Base-by-base conservation (phyloP, 2,888 invertebrate genomes). In the Ceramica pisi region DNA sequence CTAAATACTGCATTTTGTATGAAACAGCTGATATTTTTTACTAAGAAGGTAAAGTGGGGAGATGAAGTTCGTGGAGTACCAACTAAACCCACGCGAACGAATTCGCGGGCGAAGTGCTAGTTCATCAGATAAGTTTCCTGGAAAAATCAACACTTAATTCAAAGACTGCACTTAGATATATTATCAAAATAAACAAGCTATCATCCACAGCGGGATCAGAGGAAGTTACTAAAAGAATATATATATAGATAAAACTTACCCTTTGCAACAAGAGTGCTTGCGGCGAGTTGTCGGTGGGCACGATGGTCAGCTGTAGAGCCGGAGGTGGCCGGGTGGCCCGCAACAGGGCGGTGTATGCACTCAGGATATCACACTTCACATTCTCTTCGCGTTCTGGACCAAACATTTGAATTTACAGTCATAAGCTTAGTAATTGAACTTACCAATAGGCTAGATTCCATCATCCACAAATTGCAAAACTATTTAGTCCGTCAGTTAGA, bases 311-410 rank as follows among this genome's bases (percentile, higher is more conserved):
- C 71, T 97, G 96, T 72, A 94, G 77, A 0, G 97, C 93, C 21
- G 97, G 97, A 16, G 97, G 97, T 0, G 98, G 97, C 67, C 98
- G 97, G 0, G 99, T 99, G 90, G 99, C 99, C 78, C 98, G 97
- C 80, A 99, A 92, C 51, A 99, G 94, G 0, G 99, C 98, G 70
- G 99, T 98, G 91, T 99, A 99, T 0, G 99, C 99, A 89, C 99
- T 98, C 91, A 99, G 98, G 79, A 99, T 99, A 91, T 99, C 99
- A 38, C 99, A 99, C 90, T 99, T 99, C 0, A 99, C 99, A 92
- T 99, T 99, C 94, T 99, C 99, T 94, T 99, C 99, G 48, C 99
- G 97, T 93, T 99, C 99, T 98, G 44, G 16, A 68, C 12, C 31
- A 41, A 57, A 73, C 10, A 73, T 12, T 3, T 21, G 5, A n/a